Percentiles rank a stretch among this genome's conserved stretches.
phyloP scores from a whole-genome alignment of 2,797 vertebrate species.

The Acrossocheilus wenchowensis region DNA sequence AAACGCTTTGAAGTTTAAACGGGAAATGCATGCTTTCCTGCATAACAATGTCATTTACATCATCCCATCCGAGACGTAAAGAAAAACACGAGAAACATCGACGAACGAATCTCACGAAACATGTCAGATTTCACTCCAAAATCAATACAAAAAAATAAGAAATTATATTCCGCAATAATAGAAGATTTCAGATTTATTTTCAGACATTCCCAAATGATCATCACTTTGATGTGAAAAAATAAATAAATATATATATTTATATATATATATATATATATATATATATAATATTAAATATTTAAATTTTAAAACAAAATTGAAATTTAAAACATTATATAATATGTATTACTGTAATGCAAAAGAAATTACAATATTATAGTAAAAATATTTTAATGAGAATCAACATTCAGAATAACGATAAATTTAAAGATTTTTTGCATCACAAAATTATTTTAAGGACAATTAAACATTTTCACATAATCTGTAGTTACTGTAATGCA shows the following conservation, averaged over 20 bases:
- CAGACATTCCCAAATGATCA: not conserved
- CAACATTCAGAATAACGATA: not conserved
- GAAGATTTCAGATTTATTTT: not conserved
- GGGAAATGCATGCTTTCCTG: slow-evolving; percentile 14
- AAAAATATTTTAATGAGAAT: not conserved
- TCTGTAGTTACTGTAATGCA: not conserved
- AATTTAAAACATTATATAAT: not conserved
- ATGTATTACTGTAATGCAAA: not conserved
- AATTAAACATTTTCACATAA: not conserved
- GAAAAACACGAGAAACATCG: not conserved
- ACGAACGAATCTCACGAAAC: not conserved
- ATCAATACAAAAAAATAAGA: not conserved
- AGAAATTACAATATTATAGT: too few relatives aligned
- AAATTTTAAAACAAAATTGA: not conserved
- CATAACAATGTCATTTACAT: slow-evolving; percentile 29
- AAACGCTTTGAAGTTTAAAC: slow-evolving; percentile 37
- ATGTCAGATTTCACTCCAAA: not conserved
- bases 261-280: too few relatives aligned
- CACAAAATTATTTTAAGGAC: not conserved
- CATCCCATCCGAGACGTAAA: not conserved
- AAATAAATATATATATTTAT: not conserved
- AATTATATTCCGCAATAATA: not conserved
- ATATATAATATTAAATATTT: not conserved
- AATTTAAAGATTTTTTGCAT: not conserved
- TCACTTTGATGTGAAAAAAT: not conserved